These are phyloP conservation scores for Littorina saxatilis DNA, from an alignment of 1,140 invertebrate genomes.

Conservation along the genomic window DNA sequence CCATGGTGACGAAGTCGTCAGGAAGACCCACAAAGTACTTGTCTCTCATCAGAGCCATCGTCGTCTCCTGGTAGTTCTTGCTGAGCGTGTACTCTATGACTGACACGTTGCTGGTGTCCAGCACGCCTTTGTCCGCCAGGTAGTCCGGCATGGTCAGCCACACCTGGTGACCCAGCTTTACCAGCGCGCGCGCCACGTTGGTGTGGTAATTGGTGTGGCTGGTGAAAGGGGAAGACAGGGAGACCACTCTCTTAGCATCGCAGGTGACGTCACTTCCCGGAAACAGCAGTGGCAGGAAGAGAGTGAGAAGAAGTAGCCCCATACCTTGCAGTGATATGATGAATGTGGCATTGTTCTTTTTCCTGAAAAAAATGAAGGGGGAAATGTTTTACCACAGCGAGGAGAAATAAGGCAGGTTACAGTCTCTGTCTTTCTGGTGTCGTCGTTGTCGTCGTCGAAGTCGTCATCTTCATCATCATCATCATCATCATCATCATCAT, in stretches of 20 bases:
- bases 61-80: background rate
- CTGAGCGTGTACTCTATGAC: constrained; percentile 12
- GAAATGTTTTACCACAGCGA: too few species aligned
- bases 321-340: too few species aligned
- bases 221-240: constrained; percentile 29
- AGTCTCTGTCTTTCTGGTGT: too few species aligned
- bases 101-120: background rate
- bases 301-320: too few species aligned
- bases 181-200: constrained; percentile 35
- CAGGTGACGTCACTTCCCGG: too few species aligned
- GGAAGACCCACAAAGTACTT: background rate
- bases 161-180: constrained; percentile 21
- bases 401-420: too few species aligned
- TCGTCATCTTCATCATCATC: too few species aligned
- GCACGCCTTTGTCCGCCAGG: background rate
- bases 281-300: too few species aligned
- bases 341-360: too few species aligned
- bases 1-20: background rate
- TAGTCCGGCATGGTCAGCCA: constrained; percentile 21
- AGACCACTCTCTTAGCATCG: constrained; percentile 27
- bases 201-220: constrained; percentile 28
- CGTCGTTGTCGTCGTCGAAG: too few species aligned
- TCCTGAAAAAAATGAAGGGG: too few species aligned
- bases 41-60: background rate
- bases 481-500: too few species aligned